A percentile compares a stretch with the other conserved stretches of the same genome.
These are phyloP conservation scores for Sorex araneus DNA, from an alignment of 2,113 vertebrate species.

Conservation along the genomic window DNA sequence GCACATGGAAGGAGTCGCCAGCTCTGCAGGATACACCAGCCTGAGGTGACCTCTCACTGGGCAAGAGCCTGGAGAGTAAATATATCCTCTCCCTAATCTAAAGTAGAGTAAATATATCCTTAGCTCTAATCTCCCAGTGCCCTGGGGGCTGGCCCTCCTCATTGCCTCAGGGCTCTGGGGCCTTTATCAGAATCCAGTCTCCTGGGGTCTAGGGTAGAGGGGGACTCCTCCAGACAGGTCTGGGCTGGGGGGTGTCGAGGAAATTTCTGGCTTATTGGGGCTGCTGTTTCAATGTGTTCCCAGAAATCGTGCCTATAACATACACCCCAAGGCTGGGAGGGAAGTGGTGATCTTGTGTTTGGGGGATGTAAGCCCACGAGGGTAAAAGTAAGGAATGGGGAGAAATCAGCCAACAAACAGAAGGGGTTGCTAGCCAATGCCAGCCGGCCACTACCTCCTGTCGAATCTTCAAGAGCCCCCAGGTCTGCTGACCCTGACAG, in stretches of 20 bases:
- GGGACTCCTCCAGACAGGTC: too few species aligned
- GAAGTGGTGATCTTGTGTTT: background rate
- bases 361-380: background rate
- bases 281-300: background rate
- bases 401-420: background rate
- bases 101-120: background rate
- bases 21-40: background rate
- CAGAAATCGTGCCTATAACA: background rate
- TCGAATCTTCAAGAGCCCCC: background rate
- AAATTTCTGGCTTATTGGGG: background rate
- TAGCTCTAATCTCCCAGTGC: too few species aligned
- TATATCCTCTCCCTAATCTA: background rate
- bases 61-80: background rate
- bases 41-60: background rate
- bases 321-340: background rate
- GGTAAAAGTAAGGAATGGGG: background rate
- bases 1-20: background rate
- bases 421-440: background rate
- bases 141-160: too few species aligned
- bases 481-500: too few species aligned
- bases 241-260: background rate
- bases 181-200: background rate
- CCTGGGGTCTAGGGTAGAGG: background rate
- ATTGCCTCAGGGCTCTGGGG: background rate
- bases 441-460: rapidly evolving